Percentiles rank a stretch among this genome's conserved stretches.
These are phyloP conservation scores for Heliconius aoede DNA, from an alignment of 2,888 invertebrate genomes.

Conservation along the genomic window DNA sequence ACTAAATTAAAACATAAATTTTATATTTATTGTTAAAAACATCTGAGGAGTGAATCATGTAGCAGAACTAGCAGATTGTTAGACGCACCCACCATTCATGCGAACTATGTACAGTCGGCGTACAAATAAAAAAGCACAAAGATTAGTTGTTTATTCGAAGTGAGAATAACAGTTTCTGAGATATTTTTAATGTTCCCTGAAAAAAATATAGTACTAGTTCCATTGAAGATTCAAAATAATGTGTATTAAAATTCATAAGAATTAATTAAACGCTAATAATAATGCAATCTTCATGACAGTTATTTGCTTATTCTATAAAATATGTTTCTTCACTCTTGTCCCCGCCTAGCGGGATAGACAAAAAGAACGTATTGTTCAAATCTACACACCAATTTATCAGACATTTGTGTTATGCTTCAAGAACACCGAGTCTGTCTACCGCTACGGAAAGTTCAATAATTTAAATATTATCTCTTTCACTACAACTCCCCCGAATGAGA, in stretches of 20 bases:
- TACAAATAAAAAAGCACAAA: neutral
- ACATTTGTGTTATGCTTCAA: no score
- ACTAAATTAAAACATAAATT: neutral
- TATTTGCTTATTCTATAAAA: neutral
- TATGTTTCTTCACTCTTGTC: neutral
- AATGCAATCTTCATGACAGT: neutral
- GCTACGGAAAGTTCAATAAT: no score
- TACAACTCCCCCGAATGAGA: no score
- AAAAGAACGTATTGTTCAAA: no score
- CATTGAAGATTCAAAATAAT: neutral
- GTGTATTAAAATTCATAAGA: neutral
- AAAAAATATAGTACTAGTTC: neutral
- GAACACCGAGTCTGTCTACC: no score
- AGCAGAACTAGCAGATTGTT: constrained; percentile 24
- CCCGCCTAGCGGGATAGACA: neutral
- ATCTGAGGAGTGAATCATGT: constrained; percentile 46
- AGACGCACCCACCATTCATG: constrained; percentile 42
- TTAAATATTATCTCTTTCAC: no score
- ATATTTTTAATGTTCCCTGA: neutral
- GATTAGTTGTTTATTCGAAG: neutral
- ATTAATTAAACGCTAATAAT: neutral
- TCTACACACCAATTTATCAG: no score
- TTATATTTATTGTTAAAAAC: constrained; percentile 30
- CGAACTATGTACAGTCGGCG: constrained; percentile 30
- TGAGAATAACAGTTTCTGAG: neutral